These are phyloP conservation scores for Orius insidiosus DNA, from an alignment of 1,140 invertebrate species.

Conservation along the genomic window DNA sequence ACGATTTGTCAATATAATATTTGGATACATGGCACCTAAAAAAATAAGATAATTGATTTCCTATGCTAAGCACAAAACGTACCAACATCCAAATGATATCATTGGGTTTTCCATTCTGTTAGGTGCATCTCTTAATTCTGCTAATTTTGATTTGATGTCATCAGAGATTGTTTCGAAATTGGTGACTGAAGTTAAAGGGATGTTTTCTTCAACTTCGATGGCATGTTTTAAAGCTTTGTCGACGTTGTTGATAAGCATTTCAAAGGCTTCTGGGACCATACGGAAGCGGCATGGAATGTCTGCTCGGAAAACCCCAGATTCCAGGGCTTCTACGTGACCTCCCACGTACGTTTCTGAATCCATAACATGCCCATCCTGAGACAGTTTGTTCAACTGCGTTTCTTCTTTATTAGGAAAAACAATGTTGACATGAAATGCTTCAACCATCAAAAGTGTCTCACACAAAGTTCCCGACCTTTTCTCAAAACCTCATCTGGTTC, in stretches of 20 bases:
- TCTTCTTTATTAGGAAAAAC: slow-evolving; percentile 97
- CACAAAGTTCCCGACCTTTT: slow-evolving; percentile 96
- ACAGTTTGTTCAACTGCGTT: slow-evolving; percentile 72
- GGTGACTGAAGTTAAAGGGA: slow-evolving; percentile 59
- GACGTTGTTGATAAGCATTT: slow-evolving; percentile 65
- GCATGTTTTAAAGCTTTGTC: slow-evolving; percentile 71
- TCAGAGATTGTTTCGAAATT: slow-evolving; percentile 71
- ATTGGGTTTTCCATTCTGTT: slow-evolving; percentile 79
- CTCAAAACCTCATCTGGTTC: slow-evolving; percentile 92
- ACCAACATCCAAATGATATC: slow-evolving; percentile 96
- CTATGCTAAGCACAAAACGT: slow-evolving; percentile 13
- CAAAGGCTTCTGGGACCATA: slow-evolving; percentile 61
- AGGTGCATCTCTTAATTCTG: slow-evolving; percentile 64
- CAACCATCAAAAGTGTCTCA: slow-evolving; percentile 92
- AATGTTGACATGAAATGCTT: slow-evolving; percentile 91
- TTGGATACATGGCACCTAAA: slow-evolving; percentile 90
- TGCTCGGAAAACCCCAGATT: slow-evolving; percentile 90
- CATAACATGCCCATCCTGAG: slow-evolving; percentile 80
- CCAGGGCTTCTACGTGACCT: slow-evolving; percentile 93
- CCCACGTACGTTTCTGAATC: slow-evolving; percentile 97
- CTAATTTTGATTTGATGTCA: slow-evolving; percentile 58
- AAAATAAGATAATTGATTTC: slow-evolving; percentile 7
- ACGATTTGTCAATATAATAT: slow-evolving; percentile 96
- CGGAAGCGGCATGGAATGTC: slow-evolving; percentile 79
- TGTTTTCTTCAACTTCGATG: slow-evolving; percentile 79